Evolutionary conservation across 2,797 vertebrate species (phyloP), one percentile per base, ranked within the genome.

Genomic region (Channa striata): DNA sequence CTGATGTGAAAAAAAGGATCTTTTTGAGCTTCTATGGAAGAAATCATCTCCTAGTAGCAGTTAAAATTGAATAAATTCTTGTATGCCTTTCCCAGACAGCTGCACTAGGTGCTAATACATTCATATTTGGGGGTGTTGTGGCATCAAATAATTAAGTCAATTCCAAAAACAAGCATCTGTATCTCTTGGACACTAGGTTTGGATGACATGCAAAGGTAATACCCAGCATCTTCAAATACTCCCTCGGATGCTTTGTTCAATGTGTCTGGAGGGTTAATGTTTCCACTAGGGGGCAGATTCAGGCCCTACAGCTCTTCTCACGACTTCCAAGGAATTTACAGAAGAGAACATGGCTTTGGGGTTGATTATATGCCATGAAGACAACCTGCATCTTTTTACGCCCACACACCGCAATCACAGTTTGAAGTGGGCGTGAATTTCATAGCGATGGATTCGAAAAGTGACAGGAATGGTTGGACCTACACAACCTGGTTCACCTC

Each of bases 101-200:
- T 44, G 36, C 68, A 19, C 13, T n/a, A 25, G 10, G 47, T 10
- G 0, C 33, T 30, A 21, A 20, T 33, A 51, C 12, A 1, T 54
- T 60, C n/a, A 48, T 30, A 25, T 51, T 25, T 39, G 48, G 17
- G 59, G 59, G 53, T 54, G 58, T 58, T 51, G 34, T 47, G n/a
- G 53, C 40, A 43, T 73, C 9, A 49, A 59, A 13, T n/a, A n/a
- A n/a, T n/a, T n/a, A n/a, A n/a, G n/a, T n/a, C n/a, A n/a, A 30
- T 30, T 30, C 25, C 25, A 30, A 30, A 30, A 30, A 30, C 25
- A 30, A 30, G 25, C 1, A 30, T 6, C 25, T 30, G 25, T 30
- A 2, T 6, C 25, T 4, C 25, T 30, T 30, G 6, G 25, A 30
- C 25, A 30, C 25, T 30, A n/a, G n/a, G n/a, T n/a, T n/a, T n/a